Percentiles rank a stretch among this genome's conserved stretches.
Evolutionary conservation across 2,888 invertebrate genomes (phyloP).

Genomic region (Coremacera marginata): DNA sequence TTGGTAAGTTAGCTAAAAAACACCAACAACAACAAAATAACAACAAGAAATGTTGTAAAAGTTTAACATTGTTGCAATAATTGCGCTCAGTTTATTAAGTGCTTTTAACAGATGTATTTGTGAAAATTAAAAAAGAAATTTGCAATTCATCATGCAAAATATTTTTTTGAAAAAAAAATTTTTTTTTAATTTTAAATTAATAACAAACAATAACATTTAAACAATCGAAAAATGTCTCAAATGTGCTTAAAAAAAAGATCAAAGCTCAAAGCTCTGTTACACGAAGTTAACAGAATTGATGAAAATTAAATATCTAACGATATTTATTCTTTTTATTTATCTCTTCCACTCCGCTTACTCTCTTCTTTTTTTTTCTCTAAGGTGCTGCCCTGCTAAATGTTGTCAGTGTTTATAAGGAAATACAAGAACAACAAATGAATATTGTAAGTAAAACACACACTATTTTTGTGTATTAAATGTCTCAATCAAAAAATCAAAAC

Average conservation of each 20-base stretch:
- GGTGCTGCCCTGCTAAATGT: conserved; percentile 92
- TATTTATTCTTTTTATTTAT: neutral
- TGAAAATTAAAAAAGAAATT: neutral
- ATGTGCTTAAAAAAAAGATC: too few species aligned
- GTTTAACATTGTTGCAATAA: neutral
- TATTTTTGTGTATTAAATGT: too few species aligned
- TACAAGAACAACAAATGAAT: conserved; percentile 94
- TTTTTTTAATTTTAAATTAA: too few species aligned
- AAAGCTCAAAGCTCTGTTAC: too few species aligned
- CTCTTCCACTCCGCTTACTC: too few species aligned
- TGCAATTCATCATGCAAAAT: too few species aligned
- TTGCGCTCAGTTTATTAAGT: neutral
- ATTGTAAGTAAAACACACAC: conserved; percentile 78
- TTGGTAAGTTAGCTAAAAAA: conserved; percentile 75
- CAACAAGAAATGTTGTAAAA: neutral
- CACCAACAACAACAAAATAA: neutral
- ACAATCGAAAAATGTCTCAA: too few species aligned
- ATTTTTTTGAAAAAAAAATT: neutral
- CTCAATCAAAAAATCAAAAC: neutral
- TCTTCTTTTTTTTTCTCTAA: conserved; percentile 67
- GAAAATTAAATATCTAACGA: too few species aligned
- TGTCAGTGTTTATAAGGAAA: conserved; percentile 93
- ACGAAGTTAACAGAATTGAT: too few species aligned
- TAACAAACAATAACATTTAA: too few species aligned
- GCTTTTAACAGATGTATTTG: neutral